Conservation (phyloP, 2,113 vertebrate genomes). For the Bos indicus region DNA sequence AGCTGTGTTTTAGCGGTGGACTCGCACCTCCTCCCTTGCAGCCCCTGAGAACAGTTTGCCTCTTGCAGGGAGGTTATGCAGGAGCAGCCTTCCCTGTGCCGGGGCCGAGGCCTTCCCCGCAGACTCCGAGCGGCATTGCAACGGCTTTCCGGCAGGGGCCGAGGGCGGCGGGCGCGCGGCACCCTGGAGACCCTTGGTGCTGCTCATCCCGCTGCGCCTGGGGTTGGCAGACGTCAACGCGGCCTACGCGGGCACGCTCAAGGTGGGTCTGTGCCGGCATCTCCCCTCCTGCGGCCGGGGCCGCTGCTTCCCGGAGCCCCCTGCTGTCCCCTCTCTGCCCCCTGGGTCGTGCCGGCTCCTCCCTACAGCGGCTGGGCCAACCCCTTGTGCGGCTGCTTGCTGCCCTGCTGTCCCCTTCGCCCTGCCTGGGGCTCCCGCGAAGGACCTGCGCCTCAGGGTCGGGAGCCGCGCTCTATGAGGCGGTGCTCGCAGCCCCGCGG, state of each 20-base stretch:
- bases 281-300: too few relatives aligned
- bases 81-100: conserved; percentile 77
- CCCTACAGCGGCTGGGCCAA: fast-evolving
- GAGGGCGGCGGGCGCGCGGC: conserved; percentile 77
- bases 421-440: background rate
- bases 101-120: conserved; percentile 76
- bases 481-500: background rate
- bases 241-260: conserved; percentile 96
- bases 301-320: too few relatives aligned
- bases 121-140: conserved; percentile 78
- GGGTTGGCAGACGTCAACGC: conserved; percentile 97
- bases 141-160: conserved; percentile 82
- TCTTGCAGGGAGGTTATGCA: conserved; percentile 88
- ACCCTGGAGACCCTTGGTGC: conserved; percentile 93
- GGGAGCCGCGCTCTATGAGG: background rate
- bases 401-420: fast-evolving
- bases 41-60: background rate
- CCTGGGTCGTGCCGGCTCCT: fast-evolving
- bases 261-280: conserved; percentile 79
- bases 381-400: fast-evolving
- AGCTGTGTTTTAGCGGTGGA: background rate
- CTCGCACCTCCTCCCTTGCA: too few relatives aligned
- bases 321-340: background rate
- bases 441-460: fast-evolving
- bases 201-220: conserved; percentile 96